These are phyloP conservation scores for Molorchus minor DNA, from an alignment of 2,888 invertebrate species.

Conservation along the genomic window DNA sequence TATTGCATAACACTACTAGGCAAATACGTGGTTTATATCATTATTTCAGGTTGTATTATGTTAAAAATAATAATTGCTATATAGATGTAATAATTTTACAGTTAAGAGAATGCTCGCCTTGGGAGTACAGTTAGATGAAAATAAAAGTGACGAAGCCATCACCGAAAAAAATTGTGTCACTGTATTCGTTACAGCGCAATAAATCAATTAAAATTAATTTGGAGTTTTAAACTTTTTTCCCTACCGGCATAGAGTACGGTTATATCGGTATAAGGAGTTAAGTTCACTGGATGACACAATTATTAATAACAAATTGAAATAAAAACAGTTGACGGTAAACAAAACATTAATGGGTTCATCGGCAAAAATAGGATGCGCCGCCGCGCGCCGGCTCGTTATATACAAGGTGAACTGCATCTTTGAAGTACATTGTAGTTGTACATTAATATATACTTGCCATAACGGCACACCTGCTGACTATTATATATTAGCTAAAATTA, in stretches of 20 bases:
- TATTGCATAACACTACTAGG: too few species aligned
- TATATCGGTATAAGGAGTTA: too few species aligned
- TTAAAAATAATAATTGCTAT: too few species aligned
- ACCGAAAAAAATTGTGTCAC: constrained; percentile 3
- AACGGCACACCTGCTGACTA: neutral
- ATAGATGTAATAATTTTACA: too few species aligned
- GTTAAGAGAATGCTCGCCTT: neutral
- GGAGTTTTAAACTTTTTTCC: too few species aligned
- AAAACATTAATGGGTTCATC: neutral
- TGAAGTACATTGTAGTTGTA: neutral
- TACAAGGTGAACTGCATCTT: too few species aligned
- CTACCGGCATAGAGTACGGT: too few species aligned
- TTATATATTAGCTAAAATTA: neutral
- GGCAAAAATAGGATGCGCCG: neutral
- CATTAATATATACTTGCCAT: neutral
- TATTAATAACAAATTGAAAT: too few species aligned
- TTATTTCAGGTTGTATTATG: too few species aligned
- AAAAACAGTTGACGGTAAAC: neutral
- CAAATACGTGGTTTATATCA: too few species aligned
- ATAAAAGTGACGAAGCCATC: neutral
- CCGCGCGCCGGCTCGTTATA: neutral
- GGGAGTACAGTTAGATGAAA: constrained; percentile 4
- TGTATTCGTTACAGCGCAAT: neutral
- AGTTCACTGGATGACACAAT: too few species aligned
- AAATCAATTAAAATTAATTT: constrained; percentile 8